phyloP scores from a whole-genome alignment of 2,888 invertebrate genomes.

The Diarsia brunnea region DNA sequence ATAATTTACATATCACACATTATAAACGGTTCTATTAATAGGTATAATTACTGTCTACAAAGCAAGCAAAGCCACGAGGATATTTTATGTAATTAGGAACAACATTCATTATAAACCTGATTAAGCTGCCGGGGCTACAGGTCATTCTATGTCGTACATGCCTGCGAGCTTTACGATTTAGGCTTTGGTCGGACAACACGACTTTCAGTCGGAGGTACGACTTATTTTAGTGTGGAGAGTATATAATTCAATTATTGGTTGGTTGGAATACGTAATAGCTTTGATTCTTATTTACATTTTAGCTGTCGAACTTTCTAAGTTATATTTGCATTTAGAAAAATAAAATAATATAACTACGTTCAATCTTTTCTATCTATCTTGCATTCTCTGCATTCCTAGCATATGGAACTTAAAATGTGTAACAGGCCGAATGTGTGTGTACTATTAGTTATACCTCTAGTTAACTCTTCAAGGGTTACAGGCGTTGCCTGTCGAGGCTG shows the following conservation, averaged over 20 bases:
- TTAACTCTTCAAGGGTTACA: no score
- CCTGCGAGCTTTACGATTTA: constrained; percentile 12
- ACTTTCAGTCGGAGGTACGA: constrained; percentile 15
- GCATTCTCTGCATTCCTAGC: no score
- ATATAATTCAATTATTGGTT: background rate
- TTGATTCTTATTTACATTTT: background rate
- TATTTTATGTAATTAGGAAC: constrained; percentile 46
- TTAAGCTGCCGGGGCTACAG: constrained; percentile 57
- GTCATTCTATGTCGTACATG: constrained; percentile 56
- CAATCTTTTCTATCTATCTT: no score
- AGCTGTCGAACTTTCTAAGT: background rate
- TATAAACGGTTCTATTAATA: constrained; percentile 53
- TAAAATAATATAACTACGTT: no score
- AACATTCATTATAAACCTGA: constrained; percentile 57
- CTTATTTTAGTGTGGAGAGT: background rate
- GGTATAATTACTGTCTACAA: constrained; percentile 37
- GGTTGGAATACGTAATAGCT: background rate
- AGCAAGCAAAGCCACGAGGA: constrained; percentile 13
- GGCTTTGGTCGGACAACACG: constrained; percentile 20
- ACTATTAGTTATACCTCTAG: no score
- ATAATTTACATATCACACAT: constrained; percentile 57
- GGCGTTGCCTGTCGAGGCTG: no score
- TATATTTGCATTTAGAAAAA: background rate
- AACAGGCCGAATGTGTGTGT: no score
- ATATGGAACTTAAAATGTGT: no score